Conservation (phyloP, 2,113 vertebrate genomes). For the Pica pica region DNA sequence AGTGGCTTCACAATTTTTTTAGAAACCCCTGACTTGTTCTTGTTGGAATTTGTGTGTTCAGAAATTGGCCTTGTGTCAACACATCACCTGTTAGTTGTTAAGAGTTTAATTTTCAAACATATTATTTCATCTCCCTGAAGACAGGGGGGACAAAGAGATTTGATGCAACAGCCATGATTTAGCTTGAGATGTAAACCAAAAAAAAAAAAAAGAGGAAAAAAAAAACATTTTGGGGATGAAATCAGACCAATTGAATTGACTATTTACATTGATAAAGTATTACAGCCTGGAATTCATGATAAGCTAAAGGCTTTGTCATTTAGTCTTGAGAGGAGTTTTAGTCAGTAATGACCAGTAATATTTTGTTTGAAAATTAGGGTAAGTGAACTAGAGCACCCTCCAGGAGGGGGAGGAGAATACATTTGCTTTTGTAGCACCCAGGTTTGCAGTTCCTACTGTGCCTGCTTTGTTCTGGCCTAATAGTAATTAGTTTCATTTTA, state of each 20-base stretch:
- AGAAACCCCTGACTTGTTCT: conserved; percentile 36
- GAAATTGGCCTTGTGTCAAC: conserved; percentile 56
- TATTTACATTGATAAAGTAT: conserved; percentile 28
- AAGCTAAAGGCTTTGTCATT: conserved; percentile 21
- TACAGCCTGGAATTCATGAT: neutral
- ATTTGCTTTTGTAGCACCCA: neutral
- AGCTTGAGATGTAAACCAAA: neutral
- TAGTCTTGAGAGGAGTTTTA: neutral
- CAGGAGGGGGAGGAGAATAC: neutral
- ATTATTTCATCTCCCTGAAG: conserved; percentile 77
- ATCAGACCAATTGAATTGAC: conserved; percentile 32
- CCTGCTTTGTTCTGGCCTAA: neutral
- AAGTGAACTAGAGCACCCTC: neutral
- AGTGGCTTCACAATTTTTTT: conserved; percentile 42
- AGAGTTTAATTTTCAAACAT: conserved; percentile 65
- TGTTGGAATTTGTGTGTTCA: conserved; percentile 36
- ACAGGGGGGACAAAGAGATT: conserved; percentile 53
- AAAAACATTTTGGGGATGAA: neutral
- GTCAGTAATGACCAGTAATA: neutral
- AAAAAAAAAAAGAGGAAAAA: neutral
- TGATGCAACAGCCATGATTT: neutral
- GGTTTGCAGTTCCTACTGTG: neutral
- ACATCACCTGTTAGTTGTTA: conserved; percentile 79
- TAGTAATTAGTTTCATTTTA: neutral
- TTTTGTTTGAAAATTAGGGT: neutral